Base-by-base conservation (phyloP, 1,140 invertebrate genomes). In the Ruditapes philippinarum region DNA sequence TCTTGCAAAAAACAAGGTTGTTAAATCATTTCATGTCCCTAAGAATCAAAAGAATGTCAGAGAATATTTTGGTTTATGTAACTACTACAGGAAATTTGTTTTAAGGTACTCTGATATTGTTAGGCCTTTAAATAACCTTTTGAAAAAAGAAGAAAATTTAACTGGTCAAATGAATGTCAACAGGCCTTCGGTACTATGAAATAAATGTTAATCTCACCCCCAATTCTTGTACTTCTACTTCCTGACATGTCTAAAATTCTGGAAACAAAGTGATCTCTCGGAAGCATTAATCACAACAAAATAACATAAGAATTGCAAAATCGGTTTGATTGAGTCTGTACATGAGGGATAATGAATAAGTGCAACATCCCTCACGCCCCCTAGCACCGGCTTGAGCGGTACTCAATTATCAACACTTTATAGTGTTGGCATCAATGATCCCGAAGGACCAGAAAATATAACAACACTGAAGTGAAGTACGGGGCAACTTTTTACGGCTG, bases 41-140 rank as follows among this genome's bases (percentile, higher is more conserved):
- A 93, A 85, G 74, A 94, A 84, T 88, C 81, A 93, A 12, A 94
- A 94, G 45, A 93, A 96, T 68, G 54, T 96, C 0, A 83, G 95
- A 65, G 31, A 92, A 31, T 96, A 97, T 89, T 42, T 96, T 3
- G 96, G 96, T 0, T 76, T 96, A 19, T 84, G 94, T 60, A 95
- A 95, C 80, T 96, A 95, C 87, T 94, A 95, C 81, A 76, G 93
- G 11, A 90, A 33, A n/a, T 92, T 96, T 89, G 93, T 96, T 33
- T 93, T 88, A 73, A 92, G 93, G 62, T 95, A 89, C 82, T 87
- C 94, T 25, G 68, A 94, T 84, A 80, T 94, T 17, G 94, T 94
- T n/a, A 85, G 88, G 42, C 91, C 95, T 65, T 89, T 97, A 36
- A 90, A 95, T 19, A 84, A 94, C 3, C 88, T 97, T 12, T 79